Conservation (phyloP, 2,797 vertebrate species). For the Sitta carolinensis region DNA sequence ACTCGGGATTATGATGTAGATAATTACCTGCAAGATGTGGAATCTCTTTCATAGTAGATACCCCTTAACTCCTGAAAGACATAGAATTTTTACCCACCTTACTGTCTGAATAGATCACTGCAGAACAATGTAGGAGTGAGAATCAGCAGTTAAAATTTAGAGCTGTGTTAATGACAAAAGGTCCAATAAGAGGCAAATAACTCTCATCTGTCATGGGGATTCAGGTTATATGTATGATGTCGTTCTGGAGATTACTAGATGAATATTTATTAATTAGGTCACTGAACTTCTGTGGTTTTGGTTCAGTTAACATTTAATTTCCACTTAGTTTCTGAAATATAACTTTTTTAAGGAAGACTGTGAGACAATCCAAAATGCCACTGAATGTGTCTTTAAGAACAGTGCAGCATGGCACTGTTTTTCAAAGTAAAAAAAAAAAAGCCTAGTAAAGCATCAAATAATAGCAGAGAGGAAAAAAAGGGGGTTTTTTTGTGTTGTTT, state of each 20-base stretch:
- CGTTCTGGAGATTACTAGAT: background rate
- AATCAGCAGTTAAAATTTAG: background rate
- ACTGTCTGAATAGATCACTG: background rate
- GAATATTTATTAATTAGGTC: background rate
- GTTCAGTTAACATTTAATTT: background rate
- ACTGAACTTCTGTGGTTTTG: background rate
- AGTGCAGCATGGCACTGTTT: background rate
- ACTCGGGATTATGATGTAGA: background rate
- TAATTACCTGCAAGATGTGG: background rate
- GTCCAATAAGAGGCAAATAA: background rate
- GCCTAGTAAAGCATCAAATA: background rate
- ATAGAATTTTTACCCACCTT: background rate
- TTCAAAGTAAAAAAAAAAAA: background rate
- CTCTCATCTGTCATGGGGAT: background rate
- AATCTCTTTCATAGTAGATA: background rate
- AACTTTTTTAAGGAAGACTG: background rate
- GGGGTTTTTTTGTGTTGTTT: too few species aligned
- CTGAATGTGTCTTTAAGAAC: background rate
- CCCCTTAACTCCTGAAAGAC: background rate
- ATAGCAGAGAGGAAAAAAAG: background rate
- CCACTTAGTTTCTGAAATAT: background rate
- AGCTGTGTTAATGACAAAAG: background rate
- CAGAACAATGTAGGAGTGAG: background rate
- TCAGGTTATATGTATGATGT: background rate
- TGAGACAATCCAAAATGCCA: background rate